Conservation (phyloP, 2,113 vertebrate species). For the Haliaeetus leucogaster region DNA sequence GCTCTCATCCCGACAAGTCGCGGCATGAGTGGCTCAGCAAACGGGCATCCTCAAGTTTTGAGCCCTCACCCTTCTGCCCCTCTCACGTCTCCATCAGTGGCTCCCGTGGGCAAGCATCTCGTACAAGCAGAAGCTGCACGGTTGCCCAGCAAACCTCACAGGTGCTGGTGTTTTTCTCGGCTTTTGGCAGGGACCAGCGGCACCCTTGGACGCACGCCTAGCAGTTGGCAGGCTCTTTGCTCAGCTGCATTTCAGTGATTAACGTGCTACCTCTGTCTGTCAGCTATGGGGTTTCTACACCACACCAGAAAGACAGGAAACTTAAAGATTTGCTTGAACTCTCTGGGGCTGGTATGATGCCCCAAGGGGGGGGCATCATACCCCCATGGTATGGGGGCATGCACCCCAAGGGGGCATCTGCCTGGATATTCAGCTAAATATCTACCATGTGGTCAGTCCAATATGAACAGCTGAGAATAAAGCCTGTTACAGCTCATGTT, state of each 20-base stretch:
- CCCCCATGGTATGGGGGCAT: too few species aligned
- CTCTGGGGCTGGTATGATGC: not conserved
- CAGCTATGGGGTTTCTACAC: not conserved
- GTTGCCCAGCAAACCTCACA: accelerated
- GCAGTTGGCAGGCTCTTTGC: not conserved
- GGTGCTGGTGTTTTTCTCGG: not conserved
- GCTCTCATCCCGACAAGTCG: accelerated
- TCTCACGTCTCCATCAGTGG: accelerated
- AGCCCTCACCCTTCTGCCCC: not conserved
- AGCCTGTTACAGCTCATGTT: not conserved
- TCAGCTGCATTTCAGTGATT: not conserved
- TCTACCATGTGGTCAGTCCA: accelerated
- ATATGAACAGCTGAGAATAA: not conserved
- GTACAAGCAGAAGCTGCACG: not conserved
- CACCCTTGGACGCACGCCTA: not conserved
- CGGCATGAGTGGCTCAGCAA: not conserved
- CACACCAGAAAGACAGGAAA: not conserved
- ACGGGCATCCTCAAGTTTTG: accelerated
- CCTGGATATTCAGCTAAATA: not conserved
- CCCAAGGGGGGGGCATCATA: not conserved
- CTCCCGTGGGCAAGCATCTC: accelerated
- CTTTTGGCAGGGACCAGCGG: not conserved
- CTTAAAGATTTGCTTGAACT: not conserved
- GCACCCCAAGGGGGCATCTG: not conserved
- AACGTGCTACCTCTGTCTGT: not conserved